Base-by-base conservation (phyloP, 2,113 vertebrate genomes). In the Xiphorhynchus elegans region DNA sequence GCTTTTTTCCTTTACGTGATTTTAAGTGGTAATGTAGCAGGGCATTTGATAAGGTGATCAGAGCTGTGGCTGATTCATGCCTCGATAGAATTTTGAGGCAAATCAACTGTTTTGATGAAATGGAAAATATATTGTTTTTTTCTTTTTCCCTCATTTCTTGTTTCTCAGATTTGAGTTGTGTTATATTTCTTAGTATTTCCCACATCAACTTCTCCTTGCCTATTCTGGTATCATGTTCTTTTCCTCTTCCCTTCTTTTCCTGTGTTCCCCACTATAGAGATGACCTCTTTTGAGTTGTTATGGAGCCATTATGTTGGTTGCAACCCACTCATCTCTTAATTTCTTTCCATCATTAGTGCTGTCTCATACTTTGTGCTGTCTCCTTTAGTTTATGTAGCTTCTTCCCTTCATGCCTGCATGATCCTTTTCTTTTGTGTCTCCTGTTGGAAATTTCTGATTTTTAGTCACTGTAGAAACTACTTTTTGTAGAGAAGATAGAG, bases 281-380 rank as follows among this genome's bases (percentile, higher is more conserved):
- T 74, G 50, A 13, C 31, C 11, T 28, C 20, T 74, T 69, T n/a
- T 74, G 29, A 29, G 23, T 53, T 76, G 31, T 73, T 74, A 18
- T 11, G 2, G 1, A 50, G n/a, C 25, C 0, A 2, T 50, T 81
- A 11, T 2, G 9, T 23, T 55, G 10, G 17, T 14, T 89, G 11
- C 44, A 87, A 50, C 5, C 10, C 23, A 28, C 52, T 83, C 19
- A 31, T 59, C 39, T 35, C 3, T 56, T 84, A 2, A 21, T 68
- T 91, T 91, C 39, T 77, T 76, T 69, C 53, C 1, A 1, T 56
- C 15, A 7, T 39, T 63, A 35, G 25, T 44, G 19, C 29, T 33
- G 40, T 37, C 47, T 68, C 29, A 14, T 68, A 37, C 31, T 87
- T 77, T 64, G 7, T 78, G 4, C 84, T 84, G 46, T 73, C n/a